Evolutionary conservation across 2,888 invertebrate genomes (phyloP).

Genomic region (Acanthoscelides obtectus): DNA sequence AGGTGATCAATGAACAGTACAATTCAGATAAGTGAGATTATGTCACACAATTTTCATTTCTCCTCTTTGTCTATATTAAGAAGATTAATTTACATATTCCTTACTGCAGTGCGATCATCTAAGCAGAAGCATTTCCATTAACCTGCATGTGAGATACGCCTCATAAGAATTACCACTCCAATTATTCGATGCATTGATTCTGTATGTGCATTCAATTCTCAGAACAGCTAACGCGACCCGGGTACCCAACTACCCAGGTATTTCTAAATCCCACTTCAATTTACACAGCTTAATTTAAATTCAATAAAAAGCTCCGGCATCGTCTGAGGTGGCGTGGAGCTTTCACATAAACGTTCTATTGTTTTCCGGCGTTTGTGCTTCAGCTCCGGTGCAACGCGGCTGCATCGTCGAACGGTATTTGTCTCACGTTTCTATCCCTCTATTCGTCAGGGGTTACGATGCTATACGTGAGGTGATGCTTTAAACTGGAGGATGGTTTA

Average conservation of each 20-base stretch:
- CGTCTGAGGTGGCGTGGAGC: conserved; percentile 6
- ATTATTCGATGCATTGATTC: no score
- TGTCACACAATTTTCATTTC: no score
- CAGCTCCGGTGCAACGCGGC: not conserved
- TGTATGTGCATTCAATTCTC: no score
- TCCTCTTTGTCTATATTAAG: no score
- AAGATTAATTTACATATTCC: no score
- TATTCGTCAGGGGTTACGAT: conserved; percentile 29
- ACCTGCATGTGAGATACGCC: no score
- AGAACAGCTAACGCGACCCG: not conserved
- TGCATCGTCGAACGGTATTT: conserved; percentile 21
- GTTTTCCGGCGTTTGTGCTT: not conserved
- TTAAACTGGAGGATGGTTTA: not conserved
- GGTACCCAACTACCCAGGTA: not conserved
- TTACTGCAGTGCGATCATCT: no score
- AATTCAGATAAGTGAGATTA: no score
- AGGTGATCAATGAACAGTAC: no score
- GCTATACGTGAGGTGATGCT: conserved; percentile 26
- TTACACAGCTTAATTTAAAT: conserved; percentile 10
- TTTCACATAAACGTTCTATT: not conserved
- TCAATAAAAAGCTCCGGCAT: conserved; percentile 10
- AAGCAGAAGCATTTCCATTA: no score
- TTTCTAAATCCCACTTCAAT: not conserved
- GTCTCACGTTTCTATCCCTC: conserved; percentile 22
- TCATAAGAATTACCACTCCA: no score